phyloP scores from a whole-genome alignment of 2,113 vertebrate species.

The Psittacula cyanocephala region DNA sequence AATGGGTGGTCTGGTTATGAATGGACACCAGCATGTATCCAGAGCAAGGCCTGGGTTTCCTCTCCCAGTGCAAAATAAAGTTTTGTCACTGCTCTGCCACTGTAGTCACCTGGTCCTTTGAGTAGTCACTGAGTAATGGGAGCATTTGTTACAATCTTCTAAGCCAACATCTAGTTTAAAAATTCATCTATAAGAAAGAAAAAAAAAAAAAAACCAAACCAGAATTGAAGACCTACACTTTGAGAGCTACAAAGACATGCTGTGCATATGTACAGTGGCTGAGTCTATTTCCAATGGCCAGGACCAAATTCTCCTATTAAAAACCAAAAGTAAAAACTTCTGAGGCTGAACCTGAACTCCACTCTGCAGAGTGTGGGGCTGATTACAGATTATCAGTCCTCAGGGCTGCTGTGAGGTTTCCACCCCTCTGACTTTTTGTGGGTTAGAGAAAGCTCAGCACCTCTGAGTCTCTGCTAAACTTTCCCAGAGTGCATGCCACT shows the following conservation, averaged over 20 bases:
- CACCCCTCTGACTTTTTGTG: not conserved
- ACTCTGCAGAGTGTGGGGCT: not conserved
- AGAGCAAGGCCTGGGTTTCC: not conserved
- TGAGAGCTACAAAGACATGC: not conserved
- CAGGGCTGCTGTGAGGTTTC: not conserved
- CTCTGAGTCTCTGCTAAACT: not conserved
- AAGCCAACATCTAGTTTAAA: not conserved
- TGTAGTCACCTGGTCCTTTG: not conserved
- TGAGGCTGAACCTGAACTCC: not conserved
- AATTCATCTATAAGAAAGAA: not conserved
- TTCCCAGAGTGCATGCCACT: not conserved
- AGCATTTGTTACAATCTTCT: not conserved
- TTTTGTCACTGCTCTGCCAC: not conserved
- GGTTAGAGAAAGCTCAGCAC: not conserved
- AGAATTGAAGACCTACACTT: not conserved
- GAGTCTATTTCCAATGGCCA: not conserved
- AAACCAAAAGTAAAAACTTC: not conserved
- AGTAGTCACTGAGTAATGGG: not conserved
- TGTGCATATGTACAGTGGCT: not conserved
- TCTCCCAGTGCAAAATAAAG: not conserved
- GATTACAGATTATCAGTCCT: not conserved
- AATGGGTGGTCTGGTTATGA: not conserved
- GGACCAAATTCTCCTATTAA: not conserved
- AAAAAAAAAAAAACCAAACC: not conserved
- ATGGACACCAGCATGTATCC: not conserved